phyloP scores from a whole-genome alignment of 1,140 invertebrate genomes.

The Cataglyphis hispanica region DNA sequence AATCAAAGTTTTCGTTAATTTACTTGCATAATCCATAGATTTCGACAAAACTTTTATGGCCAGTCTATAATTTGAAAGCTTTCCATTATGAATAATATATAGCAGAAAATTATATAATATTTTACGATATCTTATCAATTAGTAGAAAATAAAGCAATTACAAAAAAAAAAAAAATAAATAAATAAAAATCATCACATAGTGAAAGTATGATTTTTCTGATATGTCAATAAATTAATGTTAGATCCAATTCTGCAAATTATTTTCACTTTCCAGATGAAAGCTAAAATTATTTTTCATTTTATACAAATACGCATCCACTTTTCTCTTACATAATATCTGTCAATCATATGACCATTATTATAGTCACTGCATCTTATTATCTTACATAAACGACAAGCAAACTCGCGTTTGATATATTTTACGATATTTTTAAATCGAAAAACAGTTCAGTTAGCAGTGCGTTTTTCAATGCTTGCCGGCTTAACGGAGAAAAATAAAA shows the following conservation, averaged over 20 bases:
- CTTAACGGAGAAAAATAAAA: slow-evolving; percentile 71
- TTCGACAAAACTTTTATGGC: background rate
- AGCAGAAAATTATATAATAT: slow-evolving; percentile 8
- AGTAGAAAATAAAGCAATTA: background rate
- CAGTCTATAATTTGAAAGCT: slow-evolving; percentile 11
- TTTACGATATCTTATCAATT: slow-evolving; percentile 3
- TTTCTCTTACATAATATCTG: background rate
- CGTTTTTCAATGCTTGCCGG: slow-evolving; percentile 70
- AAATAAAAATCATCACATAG: background rate
- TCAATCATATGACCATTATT: background rate
- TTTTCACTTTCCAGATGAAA: background rate
- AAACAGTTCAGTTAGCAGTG: slow-evolving; percentile 41
- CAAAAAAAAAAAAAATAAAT: background rate
- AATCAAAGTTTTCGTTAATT: slow-evolving; percentile 26
- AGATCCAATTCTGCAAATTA: background rate
- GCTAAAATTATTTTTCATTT: background rate
- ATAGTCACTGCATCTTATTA: background rate
- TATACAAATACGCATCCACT: background rate
- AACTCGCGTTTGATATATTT: background rate
- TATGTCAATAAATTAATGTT: background rate
- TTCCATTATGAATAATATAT: slow-evolving; percentile 22
- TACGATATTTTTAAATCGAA: slow-evolving; percentile 61
- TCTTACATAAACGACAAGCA: background rate
- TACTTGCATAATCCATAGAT: slow-evolving; percentile 8
- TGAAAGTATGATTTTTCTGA: background rate